These are phyloP conservation scores for Oryzias celebensis DNA, from an alignment of 2,113 vertebrate species.

Conservation along the genomic window DNA sequence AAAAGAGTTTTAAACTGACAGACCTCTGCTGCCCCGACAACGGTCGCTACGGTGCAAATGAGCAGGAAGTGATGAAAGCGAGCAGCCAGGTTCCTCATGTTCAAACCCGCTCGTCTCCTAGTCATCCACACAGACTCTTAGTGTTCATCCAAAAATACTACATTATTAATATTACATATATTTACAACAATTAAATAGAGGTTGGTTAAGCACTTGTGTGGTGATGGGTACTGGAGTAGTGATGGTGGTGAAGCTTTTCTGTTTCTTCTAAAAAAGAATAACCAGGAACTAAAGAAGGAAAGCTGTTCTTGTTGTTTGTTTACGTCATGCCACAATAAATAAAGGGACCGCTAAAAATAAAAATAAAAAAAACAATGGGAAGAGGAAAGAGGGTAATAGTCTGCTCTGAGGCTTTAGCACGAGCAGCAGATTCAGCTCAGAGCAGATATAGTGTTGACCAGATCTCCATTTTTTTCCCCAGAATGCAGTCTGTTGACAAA, in stretches of 20 bases:
- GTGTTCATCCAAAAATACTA: constrained; percentile 63
- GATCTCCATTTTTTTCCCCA: constrained; percentile 33
- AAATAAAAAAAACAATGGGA: constrained; percentile 39
- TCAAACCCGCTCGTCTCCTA: constrained; percentile 78
- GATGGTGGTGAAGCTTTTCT: constrained; percentile 76
- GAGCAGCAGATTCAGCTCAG: constrained; percentile 61
- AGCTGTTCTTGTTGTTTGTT: constrained; percentile 62
- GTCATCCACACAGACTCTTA: constrained; percentile 83
- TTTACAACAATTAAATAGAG: constrained; percentile 97
- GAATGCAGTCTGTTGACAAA: constrained; percentile 7
- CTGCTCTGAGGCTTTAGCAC: constrained; percentile 61
- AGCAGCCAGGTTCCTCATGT: constrained; percentile 50
- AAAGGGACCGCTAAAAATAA: constrained; percentile 42
- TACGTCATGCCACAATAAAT: constrained; percentile 88
- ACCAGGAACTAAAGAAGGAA: constrained; percentile 42
- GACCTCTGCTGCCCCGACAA: constrained; percentile 53
- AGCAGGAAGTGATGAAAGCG: constrained; percentile 42
- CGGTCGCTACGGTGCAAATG: constrained; percentile 24
- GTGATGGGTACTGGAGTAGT: constrained; percentile 58
- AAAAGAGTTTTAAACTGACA: constrained; percentile 16
- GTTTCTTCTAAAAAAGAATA: constrained; percentile 23
- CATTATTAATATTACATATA: constrained; percentile 82
- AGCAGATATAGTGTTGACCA: constrained; percentile 51
- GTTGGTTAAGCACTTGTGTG: constrained; percentile 89
- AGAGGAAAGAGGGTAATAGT: constrained; percentile 29